A percentile compares a stretch with the other conserved stretches of the same genome.
Evolutionary conservation across 2,113 vertebrate genomes (phyloP).

Genomic region (Psittacula cyanocephala): DNA sequence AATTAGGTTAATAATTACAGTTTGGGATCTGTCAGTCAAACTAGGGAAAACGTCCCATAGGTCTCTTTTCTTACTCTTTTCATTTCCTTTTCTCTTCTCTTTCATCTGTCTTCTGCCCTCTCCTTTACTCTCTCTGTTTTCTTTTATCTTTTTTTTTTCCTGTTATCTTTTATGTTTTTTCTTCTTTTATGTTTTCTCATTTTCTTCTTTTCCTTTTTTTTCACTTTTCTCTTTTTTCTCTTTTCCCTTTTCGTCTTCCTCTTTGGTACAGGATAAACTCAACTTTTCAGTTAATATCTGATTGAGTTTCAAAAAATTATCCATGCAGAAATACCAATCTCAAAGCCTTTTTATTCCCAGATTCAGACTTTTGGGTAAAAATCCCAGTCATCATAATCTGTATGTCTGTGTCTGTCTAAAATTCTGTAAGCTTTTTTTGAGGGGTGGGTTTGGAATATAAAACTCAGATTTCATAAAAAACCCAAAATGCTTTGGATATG

Average conservation of each 20-base stretch:
- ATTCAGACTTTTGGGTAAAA: neutral
- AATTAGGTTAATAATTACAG: no score
- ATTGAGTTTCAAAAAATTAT: neutral
- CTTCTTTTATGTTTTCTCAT: neutral
- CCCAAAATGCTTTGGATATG: neutral
- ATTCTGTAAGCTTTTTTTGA: neutral
- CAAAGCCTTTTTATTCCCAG: neutral
- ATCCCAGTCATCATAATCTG: neutral
- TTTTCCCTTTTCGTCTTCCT: rapidly evolving
- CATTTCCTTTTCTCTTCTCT: neutral
- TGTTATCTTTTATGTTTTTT: neutral
- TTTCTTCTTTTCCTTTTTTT: no score
- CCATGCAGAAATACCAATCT: neutral
- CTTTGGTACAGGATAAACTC: neutral
- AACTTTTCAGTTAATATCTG: neutral
- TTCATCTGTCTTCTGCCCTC: neutral
- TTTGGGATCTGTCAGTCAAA: neutral
- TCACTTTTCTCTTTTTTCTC: rapidly evolving
- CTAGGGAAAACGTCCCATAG: neutral
- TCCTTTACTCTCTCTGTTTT: neutral
- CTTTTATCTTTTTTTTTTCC: neutral
- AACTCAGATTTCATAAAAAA: neutral
- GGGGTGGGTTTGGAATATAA: neutral
- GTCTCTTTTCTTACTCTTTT: neutral
- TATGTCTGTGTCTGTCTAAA: neutral